Base-by-base conservation (phyloP, 1,140 invertebrate species). In the Tetramorium simillimum region DNA sequence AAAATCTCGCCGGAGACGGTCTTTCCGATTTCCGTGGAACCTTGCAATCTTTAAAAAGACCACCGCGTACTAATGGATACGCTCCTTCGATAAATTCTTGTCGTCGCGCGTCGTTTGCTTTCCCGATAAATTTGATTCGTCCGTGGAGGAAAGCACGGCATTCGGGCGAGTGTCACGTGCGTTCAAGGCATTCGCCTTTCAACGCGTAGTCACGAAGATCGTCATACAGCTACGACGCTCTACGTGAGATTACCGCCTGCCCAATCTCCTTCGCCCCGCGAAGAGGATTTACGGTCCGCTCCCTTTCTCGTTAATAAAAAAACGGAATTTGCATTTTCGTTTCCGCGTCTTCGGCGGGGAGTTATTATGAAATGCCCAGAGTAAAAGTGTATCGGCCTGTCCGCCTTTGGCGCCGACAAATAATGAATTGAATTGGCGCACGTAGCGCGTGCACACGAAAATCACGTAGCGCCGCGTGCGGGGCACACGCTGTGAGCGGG, bases 401-500 rank as follows among this genome's bases (percentile, higher is more conserved):
- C 56, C 63, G 72, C 37, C 51, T 51, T 33, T 24, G 75, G 3
- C 9, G 7, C 33, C 6, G 53, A 2, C 18, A 10, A 5, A 33
- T 51, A 53, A 77, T 85, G 81, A 86, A 85, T 87, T 56, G 65
- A 70, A 70, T 65, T 58, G 46, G 62, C 40, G 63, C 28, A 49
- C 72, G 53, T 40, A 85, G 58, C 56, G 12, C 24, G 56, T 24
- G 58, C 21, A 65, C 49, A 86, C 40, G 56, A 49, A 70, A 72
- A 46, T 88, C 72, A 77, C 86, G 65, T 86, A 78, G 40, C 18
- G 14, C 14, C 21, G 49, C 14, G n/a, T 16, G 33, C 33, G 33
- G 33, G 21, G 12, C 16, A 37, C 40, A 40, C 49, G 46, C 76
- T 16, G 37, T 10, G 33, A 40, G 24, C 40, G 28, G 6, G 46